phyloP scores from a whole-genome alignment of 1,140 invertebrate species.

The Neoseiulus cucumeris region DNA sequence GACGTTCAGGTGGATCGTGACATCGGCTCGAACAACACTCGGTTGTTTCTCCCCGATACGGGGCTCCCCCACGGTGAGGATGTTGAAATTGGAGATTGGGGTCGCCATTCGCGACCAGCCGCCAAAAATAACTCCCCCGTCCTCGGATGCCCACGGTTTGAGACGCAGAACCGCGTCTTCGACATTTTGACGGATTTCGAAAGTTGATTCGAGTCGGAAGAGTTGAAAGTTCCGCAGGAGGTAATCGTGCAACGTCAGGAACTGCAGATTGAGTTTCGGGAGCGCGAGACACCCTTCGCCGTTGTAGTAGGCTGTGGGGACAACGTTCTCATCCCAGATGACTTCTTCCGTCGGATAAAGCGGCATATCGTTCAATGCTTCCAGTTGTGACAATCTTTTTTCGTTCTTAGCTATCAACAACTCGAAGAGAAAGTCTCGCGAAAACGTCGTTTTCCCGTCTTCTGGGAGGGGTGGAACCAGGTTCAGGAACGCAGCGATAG shows the following conservation, averaged over 20 bases:
- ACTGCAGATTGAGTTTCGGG: constrained; percentile 94
- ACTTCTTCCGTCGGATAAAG: constrained; percentile 94
- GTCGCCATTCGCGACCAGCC: constrained; percentile 98
- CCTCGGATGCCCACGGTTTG: constrained; percentile 79
- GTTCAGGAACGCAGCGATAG: constrained; percentile 63
- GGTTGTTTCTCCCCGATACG: constrained; percentile 70
- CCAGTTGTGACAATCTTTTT: constrained; percentile 66
- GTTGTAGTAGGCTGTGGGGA: constrained; percentile 89
- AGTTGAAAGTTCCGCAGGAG: constrained; percentile 90
- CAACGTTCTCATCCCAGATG: constrained; percentile 98
- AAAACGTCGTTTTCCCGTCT: constrained; percentile 39
- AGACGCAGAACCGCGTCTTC: constrained; percentile 85
- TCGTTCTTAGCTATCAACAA: constrained; percentile 69
- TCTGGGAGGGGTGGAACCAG: constrained; percentile 51
- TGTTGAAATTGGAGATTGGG: constrained; percentile 70
- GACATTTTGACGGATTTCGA: constrained; percentile 95
- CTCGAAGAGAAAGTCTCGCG: constrained; percentile 61
- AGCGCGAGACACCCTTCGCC: constrained; percentile 84
- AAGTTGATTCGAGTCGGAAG: constrained; percentile 92
- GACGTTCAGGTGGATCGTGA: constrained; percentile 74
- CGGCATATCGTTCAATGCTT: constrained; percentile 91
- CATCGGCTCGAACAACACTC: constrained; percentile 75
- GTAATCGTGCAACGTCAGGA: constrained; percentile 95
- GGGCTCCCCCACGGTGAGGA: constrained; percentile 58
- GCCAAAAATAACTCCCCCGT: constrained; percentile 65